These are phyloP conservation scores for Pseudachorutes palmiensis DNA, from an alignment of 1,140 invertebrate genomes.

Conservation along the genomic window DNA sequence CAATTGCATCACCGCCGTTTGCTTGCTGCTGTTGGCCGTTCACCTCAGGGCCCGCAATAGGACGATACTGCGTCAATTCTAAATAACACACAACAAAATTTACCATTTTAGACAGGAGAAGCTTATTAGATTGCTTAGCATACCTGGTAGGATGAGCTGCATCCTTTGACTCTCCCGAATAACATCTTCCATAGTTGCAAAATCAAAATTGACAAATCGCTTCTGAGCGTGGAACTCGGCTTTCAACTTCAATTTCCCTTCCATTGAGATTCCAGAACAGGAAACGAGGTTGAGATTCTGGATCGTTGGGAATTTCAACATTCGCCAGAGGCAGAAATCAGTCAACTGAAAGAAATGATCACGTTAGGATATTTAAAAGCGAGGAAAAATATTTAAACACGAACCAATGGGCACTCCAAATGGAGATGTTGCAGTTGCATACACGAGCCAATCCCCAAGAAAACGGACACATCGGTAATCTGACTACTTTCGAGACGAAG, in stretches of 20 bases:
- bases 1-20: too few relatives aligned
- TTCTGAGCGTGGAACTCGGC: not conserved
- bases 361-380: not conserved
- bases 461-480: conserved; percentile 1
- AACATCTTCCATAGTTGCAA: too few relatives aligned
- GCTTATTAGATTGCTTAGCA: too few relatives aligned
- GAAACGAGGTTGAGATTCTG: not conserved
- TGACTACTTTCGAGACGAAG: not conserved
- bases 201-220: not conserved
- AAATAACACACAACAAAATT: too few relatives aligned
- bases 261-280: not conserved
- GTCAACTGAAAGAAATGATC: not conserved
- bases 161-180: too few relatives aligned
- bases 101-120: too few relatives aligned
- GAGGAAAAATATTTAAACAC: not conserved
- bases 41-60: too few relatives aligned
- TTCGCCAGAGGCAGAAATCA: conserved; percentile 2
- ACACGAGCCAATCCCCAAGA: not conserved
- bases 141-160: too few relatives aligned
- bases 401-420: not conserved
- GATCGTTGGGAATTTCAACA: not conserved
- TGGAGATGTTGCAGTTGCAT: not conserved
- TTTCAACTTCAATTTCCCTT: not conserved
- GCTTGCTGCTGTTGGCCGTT: too few relatives aligned
- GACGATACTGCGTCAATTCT: too few relatives aligned